Conservation (phyloP, 1,140 invertebrate genomes). For the Gonioctena quinquepunctata region DNA sequence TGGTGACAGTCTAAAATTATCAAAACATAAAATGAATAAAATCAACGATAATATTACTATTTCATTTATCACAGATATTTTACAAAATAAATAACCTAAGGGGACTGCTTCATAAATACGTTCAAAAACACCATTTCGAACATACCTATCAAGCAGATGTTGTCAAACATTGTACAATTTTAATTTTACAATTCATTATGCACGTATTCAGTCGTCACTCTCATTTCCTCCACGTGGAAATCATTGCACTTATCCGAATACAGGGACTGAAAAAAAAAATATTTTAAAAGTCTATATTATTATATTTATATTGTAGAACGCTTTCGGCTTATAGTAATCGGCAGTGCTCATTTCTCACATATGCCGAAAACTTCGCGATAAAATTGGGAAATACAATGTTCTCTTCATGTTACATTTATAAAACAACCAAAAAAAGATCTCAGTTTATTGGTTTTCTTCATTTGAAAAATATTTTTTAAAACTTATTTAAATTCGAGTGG, state of each 20-base stretch:
- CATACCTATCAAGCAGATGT: not conserved
- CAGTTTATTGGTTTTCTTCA: not conserved
- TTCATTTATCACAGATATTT: not conserved
- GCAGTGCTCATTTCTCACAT: no score
- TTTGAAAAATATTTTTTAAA: no score
- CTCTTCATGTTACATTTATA: not conserved
- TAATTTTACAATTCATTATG: conserved; percentile 71
- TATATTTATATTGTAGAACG: no score
- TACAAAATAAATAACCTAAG: conserved; percentile 5
- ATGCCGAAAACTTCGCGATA: no score
- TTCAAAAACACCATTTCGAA: no score
- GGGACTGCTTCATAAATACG: not conserved
- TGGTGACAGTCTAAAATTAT: no score
- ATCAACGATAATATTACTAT: not conserved
- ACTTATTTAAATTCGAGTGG: not conserved
- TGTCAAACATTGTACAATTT: not conserved
- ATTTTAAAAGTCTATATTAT: no score
- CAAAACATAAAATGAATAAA: no score
- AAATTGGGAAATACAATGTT: no score
- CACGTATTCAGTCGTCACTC: conserved; percentile 77
- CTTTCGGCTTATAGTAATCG: no score
- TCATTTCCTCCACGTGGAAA: conserved; percentile 79
- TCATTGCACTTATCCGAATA: conserved; percentile 73
- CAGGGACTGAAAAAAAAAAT: conserved; percentile 62
- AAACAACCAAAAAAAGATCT: not conserved